Evolutionary conservation across 2,113 vertebrate species (phyloP).

Genomic region (Plecotus auritus): DNA sequence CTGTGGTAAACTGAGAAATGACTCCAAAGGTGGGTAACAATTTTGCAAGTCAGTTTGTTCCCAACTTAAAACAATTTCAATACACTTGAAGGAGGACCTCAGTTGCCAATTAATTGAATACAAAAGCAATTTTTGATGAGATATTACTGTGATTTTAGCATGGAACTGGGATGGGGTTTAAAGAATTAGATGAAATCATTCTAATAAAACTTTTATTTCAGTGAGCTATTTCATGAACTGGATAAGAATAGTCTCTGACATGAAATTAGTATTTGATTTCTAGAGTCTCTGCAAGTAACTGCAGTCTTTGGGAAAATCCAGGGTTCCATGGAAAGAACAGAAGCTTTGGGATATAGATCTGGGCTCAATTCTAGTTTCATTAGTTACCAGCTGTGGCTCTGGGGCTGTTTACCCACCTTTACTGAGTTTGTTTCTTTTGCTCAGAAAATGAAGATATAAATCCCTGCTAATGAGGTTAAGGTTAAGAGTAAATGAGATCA

Average conservation of each 20-base stretch:
- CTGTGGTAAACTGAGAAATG: neutral
- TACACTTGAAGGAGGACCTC: neutral
- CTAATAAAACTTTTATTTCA: neutral
- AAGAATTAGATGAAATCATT: neutral
- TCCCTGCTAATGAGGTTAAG: neutral
- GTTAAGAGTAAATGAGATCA: neutral
- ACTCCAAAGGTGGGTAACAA: neutral
- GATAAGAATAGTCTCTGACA: neutral
- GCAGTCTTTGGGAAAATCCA: neutral
- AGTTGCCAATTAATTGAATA: neutral
- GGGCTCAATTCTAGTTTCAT: neutral
- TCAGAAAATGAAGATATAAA: conserved; percentile 8
- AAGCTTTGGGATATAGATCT: neutral
- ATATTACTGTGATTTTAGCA: neutral
- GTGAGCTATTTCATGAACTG: neutral
- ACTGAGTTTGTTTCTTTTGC: conserved; percentile 35
- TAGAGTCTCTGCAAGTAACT: neutral
- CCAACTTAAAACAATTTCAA: neutral
- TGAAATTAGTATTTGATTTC: neutral
- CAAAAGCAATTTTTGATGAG: neutral
- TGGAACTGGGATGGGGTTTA: neutral
- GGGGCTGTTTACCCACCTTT: neutral
- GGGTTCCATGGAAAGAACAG: neutral
- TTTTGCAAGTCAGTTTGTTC: neutral
- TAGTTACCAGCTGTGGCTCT: neutral